Evolutionary conservation across 2,797 vertebrate genomes (phyloP), one percentile per base, ranked within the genome.

Genomic region (Etheostoma perlongum): DNA sequence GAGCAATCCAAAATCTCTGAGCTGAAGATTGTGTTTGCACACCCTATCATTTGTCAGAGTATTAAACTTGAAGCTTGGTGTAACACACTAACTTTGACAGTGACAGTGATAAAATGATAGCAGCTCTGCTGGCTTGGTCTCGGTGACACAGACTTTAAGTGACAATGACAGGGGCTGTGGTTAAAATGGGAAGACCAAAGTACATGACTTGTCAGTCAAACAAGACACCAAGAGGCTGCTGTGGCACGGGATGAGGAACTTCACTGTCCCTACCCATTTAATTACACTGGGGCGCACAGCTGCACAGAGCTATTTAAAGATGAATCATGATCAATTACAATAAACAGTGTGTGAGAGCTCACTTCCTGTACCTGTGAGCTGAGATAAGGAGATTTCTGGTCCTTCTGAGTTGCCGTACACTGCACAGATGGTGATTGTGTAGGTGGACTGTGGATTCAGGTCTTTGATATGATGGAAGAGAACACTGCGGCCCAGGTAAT

Each of bases 321-420:
- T 48, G 62, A 71, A 81, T 86, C 42, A 55, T 40, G 55, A 74
- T 53, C 19, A 71, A 23, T 75, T 30, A 13, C 69, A 78, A 60
- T 13, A 54, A 51, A 58, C 16, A 40, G 11, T 40, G 36, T n/a
- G 21, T 12, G 25, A 69, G 40, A 36, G 42, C 3, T n/a, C 15
- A 40, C 25, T 47, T 54, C 12, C 62, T 36, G 47, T 90, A 97
- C 97, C 96, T 88, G 97, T 98, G 76, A 61, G 85, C 75, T 97
- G 97, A 36, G 95, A 94, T 54, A 97, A 93, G 25, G 91, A 94
- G 72, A 95, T 95, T 73, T 96, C 94, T 0, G 96, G 96, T n/a
- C 97, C 97, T 76, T 97, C 96, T 0, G 90, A 91, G 84, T 96
- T 95, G 68, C 93, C 92, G 63, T 96, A 97, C 14, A 97, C 82